Percentiles rank a stretch among this genome's conserved stretches.
These are phyloP conservation scores for Antrozous pallidus DNA, from an alignment of 2,797 vertebrate species.

Conservation along the genomic window DNA sequence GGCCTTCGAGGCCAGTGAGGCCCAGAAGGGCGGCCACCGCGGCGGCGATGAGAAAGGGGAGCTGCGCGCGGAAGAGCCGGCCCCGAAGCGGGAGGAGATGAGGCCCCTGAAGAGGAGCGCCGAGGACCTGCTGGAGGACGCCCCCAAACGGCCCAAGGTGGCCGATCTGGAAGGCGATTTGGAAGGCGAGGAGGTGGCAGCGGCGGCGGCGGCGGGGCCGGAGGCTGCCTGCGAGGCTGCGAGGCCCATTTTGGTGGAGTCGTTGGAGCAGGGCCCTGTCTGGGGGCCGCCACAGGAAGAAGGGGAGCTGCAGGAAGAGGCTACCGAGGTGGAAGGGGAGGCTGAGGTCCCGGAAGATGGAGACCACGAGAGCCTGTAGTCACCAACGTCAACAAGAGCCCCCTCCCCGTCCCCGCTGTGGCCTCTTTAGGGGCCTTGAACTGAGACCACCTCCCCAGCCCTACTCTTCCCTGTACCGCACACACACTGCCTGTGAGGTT, in stretches of 20 bases:
- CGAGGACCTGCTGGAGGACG: slow-evolving; percentile 82
- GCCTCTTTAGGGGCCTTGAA: background rate
- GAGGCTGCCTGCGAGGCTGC: slow-evolving; percentile 64
- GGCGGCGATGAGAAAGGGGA: slow-evolving; percentile 85
- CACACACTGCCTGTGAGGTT: background rate
- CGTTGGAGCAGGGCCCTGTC: rapidly evolving
- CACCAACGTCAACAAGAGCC: background rate
- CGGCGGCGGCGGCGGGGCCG: slow-evolving; percentile 78
- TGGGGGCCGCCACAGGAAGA: background rate
- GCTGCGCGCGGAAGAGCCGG: slow-evolving; percentile 79
- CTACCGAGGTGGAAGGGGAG: background rate
- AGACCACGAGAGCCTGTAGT: slow-evolving; percentile 72
- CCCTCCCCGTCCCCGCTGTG: background rate
- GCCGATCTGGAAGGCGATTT: slow-evolving; percentile 60
- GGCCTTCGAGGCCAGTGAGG: background rate
- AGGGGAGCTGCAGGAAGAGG: background rate
- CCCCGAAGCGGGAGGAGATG: slow-evolving; percentile 83
- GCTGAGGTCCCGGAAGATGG: slow-evolving; percentile 62
- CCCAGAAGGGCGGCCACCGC: slow-evolving; percentile 78
- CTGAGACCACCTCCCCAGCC: background rate
- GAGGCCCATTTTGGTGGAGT: slow-evolving; percentile 67
- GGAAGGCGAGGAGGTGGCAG: slow-evolving; percentile 78
- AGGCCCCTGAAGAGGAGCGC: slow-evolving; percentile 86
- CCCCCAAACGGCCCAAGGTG: slow-evolving; percentile 87
- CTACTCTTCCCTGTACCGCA: rapidly evolving